Percentiles rank a stretch among this genome's conserved stretches.
These are phyloP conservation scores for Stenopsyche tienmushanensis DNA, from an alignment of 1,140 invertebrate species.

Conservation along the genomic window DNA sequence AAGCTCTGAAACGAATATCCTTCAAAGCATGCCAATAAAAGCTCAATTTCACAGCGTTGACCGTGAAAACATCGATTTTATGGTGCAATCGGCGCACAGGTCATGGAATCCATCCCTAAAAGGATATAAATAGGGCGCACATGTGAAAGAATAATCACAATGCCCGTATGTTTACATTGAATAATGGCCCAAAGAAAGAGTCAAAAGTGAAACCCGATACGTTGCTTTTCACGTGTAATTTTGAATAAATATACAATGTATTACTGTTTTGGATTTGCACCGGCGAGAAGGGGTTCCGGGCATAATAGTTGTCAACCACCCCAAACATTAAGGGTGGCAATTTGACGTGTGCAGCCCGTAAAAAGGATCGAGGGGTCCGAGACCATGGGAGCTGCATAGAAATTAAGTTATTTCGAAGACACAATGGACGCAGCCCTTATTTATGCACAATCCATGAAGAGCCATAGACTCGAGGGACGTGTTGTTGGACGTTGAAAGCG, in stretches of 20 bases:
- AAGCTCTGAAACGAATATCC: too few relatives aligned
- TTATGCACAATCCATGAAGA: conserved; percentile 19
- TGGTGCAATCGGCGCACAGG: too few relatives aligned
- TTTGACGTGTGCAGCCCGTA: conserved; percentile 28
- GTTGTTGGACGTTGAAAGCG: too few relatives aligned
- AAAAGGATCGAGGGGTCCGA: neutral
- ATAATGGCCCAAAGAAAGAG: conserved; percentile 32
- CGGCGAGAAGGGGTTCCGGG: neutral
- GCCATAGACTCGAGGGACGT: neutral
- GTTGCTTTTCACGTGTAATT: conserved; percentile 33
- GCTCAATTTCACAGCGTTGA: too few relatives aligned
- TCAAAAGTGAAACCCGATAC: conserved; percentile 38
- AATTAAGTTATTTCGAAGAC: conserved; percentile 34
- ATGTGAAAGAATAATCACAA: neutral
- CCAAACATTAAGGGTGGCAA: conserved; percentile 25
- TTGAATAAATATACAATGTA: conserved; percentile 39
- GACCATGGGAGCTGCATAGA: conserved; percentile 13
- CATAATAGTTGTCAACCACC: conserved; percentile 38
- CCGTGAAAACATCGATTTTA: too few relatives aligned
- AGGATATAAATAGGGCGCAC: too few relatives aligned
- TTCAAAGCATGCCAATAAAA: too few relatives aligned
- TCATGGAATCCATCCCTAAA: too few relatives aligned
- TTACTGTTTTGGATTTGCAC: conserved; percentile 34
- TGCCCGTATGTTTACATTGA: conserved; percentile 32
- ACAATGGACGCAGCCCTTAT: conserved; percentile 26